Percentiles rank a stretch among this genome's conserved stretches.
Evolutionary conservation across 2,113 vertebrate species (phyloP).

Genomic region (Acrocephalus kingi): DNA sequence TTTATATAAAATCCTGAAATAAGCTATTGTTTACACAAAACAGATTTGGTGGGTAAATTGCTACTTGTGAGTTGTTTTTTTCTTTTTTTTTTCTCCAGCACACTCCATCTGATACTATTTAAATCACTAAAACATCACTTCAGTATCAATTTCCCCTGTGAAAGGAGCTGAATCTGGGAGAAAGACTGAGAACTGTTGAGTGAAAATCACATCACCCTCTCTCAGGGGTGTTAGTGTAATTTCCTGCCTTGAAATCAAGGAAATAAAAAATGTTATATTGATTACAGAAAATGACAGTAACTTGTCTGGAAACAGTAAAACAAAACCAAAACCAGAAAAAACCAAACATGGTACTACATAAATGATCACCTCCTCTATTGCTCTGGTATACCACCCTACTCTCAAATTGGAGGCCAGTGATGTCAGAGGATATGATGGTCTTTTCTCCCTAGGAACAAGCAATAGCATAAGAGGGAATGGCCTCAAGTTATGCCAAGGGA

Average conservation of each 20-base stretch:
- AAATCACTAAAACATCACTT: conserved; percentile 15
- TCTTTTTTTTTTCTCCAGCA: neutral
- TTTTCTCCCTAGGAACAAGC: neutral
- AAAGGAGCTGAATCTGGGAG: neutral
- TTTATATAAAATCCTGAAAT: conserved; percentile 9
- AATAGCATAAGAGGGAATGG: neutral
- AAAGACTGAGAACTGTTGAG: neutral
- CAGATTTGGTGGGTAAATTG: neutral
- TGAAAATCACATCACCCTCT: conserved; percentile 1
- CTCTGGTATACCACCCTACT: neutral
- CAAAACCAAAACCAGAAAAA: neutral
- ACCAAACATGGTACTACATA: neutral
- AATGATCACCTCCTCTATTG: neutral
- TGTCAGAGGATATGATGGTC: fast-evolving
- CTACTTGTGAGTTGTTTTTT: neutral
- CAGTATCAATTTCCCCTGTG: neutral
- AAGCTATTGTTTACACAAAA: conserved; percentile 1
- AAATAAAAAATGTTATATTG: neutral
- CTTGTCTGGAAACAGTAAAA: neutral
- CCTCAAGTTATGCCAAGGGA: neutral
- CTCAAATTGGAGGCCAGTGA: neutral
- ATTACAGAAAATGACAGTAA: neutral
- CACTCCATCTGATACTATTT: neutral
- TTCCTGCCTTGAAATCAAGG: neutral
- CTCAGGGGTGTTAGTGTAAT: neutral